Percentiles rank a stretch among this genome's conserved stretches.
These are phyloP conservation scores for Cynoglossus semilaevis DNA, from an alignment of 2,113 vertebrate species.

Conservation along the genomic window DNA sequence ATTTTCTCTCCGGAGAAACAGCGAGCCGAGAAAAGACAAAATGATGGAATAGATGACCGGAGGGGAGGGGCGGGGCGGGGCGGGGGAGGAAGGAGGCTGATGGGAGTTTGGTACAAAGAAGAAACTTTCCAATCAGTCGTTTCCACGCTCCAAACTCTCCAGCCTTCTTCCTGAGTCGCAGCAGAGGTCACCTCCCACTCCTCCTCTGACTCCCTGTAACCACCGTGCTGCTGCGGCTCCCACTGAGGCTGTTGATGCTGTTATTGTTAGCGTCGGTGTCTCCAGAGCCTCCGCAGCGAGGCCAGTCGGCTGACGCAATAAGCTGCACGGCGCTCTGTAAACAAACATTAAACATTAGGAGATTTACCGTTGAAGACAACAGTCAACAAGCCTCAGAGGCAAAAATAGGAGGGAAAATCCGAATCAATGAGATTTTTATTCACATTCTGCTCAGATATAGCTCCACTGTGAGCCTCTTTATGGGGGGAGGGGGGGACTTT, in stretches of 20 bases:
- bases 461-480: conserved; percentile 20
- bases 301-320: conserved; percentile 51
- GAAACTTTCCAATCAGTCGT: conserved; percentile 57
- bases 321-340: conserved; percentile 39
- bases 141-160: conserved; percentile 44
- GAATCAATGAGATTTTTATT: conserved; percentile 23
- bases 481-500: background rate
- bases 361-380: conserved; percentile 23
- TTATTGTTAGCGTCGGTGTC: conserved; percentile 64
- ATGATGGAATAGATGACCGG: conserved; percentile 67
- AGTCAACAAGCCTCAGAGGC: conserved; percentile 25
- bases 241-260: conserved; percentile 60
- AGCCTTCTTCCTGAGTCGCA: conserved; percentile 27
- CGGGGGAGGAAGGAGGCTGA: background rate
- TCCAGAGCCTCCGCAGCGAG: conserved; percentile 60
- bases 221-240: conserved; percentile 31
- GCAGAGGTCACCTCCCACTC: conserved; percentile 25
- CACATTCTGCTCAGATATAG: conserved; percentile 18
- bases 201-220: conserved; percentile 21
- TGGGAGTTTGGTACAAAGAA: conserved; percentile 32
- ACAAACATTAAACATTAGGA: conserved; percentile 23
- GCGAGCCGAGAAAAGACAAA: conserved; percentile 55
- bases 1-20: conserved; percentile 39
- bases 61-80: conserved; percentile 29
- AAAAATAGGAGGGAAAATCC: conserved; percentile 21